phyloP scores from a whole-genome alignment of 2,113 vertebrate species.

The Notothenia coriiceps region DNA sequence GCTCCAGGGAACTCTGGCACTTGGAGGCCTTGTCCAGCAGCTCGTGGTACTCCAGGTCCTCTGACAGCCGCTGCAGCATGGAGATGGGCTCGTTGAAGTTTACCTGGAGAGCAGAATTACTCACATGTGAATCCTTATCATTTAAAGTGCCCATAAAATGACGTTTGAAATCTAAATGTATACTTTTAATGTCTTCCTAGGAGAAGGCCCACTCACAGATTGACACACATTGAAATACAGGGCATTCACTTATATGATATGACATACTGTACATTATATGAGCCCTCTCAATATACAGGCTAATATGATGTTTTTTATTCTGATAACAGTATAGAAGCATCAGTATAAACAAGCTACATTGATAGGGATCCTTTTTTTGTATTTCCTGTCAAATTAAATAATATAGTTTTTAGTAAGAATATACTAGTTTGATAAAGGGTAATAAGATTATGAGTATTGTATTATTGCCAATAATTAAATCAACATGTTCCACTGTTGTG shows the following conservation, averaged over 20 bases:
- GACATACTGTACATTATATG: neutral
- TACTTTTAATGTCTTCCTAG: neutral
- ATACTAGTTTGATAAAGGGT: no score
- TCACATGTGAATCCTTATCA: neutral
- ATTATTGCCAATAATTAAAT: no score
- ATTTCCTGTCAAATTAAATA: no score
- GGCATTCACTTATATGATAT: neutral
- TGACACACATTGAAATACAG: neutral
- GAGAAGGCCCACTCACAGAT: neutral
- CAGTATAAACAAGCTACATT: no score
- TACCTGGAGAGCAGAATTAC: constrained; percentile 80
- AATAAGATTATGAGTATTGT: no score
- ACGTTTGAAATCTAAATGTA: neutral
- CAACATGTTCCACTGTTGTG: no score
- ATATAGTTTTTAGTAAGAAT: no score
- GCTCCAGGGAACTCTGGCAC: constrained; percentile 93
- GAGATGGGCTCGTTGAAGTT: constrained; percentile 98
- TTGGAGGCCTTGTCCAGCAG: constrained; percentile 90
- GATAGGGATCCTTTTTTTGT: no score
- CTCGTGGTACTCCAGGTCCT: constrained; percentile 95
- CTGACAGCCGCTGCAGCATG: constrained; percentile 96
- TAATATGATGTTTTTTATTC: no score
- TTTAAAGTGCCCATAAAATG: neutral
- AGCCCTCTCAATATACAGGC: neutral
- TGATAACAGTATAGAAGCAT: no score